These are phyloP conservation scores for Lutjanus erythropterus DNA, from an alignment of 2,113 vertebrate genomes.

Conservation along the genomic window DNA sequence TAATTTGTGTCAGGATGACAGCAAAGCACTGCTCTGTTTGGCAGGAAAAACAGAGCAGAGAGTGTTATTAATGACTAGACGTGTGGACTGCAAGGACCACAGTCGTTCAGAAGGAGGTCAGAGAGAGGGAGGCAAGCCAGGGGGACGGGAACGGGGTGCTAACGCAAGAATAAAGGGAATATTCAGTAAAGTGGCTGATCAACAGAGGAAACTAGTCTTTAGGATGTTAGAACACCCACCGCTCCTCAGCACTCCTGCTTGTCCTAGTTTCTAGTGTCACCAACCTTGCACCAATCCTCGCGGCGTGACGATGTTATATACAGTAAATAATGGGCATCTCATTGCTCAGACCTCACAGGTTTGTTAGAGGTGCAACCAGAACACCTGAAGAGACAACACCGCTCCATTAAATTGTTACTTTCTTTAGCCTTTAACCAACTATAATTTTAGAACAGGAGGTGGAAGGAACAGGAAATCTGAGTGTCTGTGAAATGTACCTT, in stretches of 20 bases:
- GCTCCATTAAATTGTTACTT: background rate
- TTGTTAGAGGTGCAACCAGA: background rate
- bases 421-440: background rate
- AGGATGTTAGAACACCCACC: constrained; percentile 43
- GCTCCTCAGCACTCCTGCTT: constrained; percentile 16
- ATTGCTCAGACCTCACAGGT: constrained; percentile 43
- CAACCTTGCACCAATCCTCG: constrained; percentile 21
- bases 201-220: constrained; percentile 51
- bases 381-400: constrained; percentile 10
- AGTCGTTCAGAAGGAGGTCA: constrained; percentile 77
- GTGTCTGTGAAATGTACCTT: constrained; percentile 20
- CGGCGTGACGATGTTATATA: constrained; percentile 39
- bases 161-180: constrained; percentile 57
- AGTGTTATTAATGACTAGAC: constrained; percentile 77
- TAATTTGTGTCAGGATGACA: constrained; percentile 84
- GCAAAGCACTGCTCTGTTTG: constrained; percentile 77
- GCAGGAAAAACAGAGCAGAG: constrained; percentile 78
- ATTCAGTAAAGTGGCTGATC: constrained; percentile 57
- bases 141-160: constrained; percentile 39
- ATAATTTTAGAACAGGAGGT: background rate
- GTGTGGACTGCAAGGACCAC: constrained; percentile 77
- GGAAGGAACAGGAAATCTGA: no score
- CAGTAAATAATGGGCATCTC: constrained; percentile 52
- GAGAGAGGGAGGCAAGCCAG: constrained; percentile 56
- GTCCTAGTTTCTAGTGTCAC: constrained; percentile 55